Conservation (phyloP, 2,888 invertebrate species). For the Lycophotia porphyrea region DNA sequence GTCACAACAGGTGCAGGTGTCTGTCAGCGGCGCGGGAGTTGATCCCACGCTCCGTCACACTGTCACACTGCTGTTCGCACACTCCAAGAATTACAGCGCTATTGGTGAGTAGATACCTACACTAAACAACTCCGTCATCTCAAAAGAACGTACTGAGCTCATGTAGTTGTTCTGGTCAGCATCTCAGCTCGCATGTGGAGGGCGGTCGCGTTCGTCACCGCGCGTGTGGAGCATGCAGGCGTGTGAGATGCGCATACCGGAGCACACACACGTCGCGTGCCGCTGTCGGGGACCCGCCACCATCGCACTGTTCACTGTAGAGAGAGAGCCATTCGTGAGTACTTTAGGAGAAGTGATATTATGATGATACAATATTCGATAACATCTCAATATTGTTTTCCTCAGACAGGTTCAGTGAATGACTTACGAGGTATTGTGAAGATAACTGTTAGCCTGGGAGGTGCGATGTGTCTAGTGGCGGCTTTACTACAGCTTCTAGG, state of each 20-base stretch:
- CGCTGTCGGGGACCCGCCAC: conserved; percentile 85
- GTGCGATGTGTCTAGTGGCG: conserved; percentile 84
- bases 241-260: conserved; percentile 84
- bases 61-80: conserved; percentile 82
- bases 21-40: conserved; percentile 75
- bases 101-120: conserved; percentile 75
- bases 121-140: not conserved
- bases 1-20: conserved; percentile 89
- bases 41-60: conserved; percentile 82
- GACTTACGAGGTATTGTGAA: conserved; percentile 83
- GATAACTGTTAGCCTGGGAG: conserved; percentile 83
- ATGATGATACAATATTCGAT: not conserved
- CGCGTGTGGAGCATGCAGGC: conserved; percentile 85
- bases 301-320: conserved; percentile 83
- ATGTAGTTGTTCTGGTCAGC: conserved; percentile 66
- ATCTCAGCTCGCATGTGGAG: conserved; percentile 83
- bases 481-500: conserved; percentile 82
- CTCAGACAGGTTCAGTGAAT: conserved; percentile 84
- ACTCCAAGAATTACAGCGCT: conserved; percentile 84
- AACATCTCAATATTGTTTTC: not conserved
- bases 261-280: conserved; percentile 81
- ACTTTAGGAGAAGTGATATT: not conserved
- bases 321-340: conserved; percentile 82
- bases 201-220: conserved; percentile 85
- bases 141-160: not conserved